Conservation (phyloP, 2,797 vertebrate species). For the Sciaenops ocellatus region DNA sequence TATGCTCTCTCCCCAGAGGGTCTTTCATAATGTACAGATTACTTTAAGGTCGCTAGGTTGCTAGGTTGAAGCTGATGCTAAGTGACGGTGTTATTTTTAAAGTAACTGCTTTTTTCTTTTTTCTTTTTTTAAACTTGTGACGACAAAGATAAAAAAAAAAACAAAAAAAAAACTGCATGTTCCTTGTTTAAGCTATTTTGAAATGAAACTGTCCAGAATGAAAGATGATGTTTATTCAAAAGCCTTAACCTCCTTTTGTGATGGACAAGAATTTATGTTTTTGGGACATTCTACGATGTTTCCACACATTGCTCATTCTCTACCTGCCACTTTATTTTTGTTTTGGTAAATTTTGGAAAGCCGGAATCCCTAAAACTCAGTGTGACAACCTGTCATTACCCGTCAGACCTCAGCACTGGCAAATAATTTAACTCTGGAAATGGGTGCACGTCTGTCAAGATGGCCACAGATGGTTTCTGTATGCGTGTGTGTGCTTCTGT, state of each 20-base stretch:
- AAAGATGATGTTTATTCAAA: not conserved
- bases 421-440: constrained; percentile 13
- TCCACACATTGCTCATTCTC: not conserved
- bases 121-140: constrained; percentile 32
- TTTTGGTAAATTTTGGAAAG: not conserved
- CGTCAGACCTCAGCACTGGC: not conserved
- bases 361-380: not conserved
- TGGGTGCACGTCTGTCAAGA: constrained; percentile 21
- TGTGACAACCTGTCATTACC: constrained; percentile 11
- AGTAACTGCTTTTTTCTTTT: constrained; percentile 17
- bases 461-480: constrained; percentile 8
- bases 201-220: constrained; percentile 3
- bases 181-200: constrained; percentile 15
- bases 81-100: constrained; percentile 71
- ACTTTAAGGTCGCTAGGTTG: constrained; percentile 71
- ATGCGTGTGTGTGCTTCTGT: constrained; percentile 2
- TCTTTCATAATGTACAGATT: constrained; percentile 74
- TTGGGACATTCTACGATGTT: not conserved
- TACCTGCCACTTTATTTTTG: not conserved
- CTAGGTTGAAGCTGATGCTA: constrained; percentile 67
- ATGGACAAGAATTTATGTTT: not conserved
- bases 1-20: constrained; percentile 47
- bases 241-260: not conserved
- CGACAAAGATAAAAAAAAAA: not conserved
- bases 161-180: constrained; percentile 15